Evolutionary conservation across 2,888 invertebrate species (phyloP).

Genomic region (Cephus spinipes): DNA sequence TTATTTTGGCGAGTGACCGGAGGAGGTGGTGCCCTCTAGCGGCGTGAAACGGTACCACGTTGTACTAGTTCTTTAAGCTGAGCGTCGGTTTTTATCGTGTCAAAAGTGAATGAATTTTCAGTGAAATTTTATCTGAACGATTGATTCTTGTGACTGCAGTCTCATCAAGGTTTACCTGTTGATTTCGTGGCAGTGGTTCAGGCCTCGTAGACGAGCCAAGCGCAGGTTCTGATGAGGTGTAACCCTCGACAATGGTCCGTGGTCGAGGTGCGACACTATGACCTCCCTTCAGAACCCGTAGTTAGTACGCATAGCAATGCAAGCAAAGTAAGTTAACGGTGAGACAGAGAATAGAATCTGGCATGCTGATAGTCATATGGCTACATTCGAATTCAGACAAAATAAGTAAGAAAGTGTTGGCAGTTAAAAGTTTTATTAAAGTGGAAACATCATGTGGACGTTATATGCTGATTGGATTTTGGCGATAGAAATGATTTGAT

Average conservation of each 20-base stretch:
- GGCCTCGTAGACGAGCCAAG: constrained; percentile 59
- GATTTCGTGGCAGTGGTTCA: constrained; percentile 62
- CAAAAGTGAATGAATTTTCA: neutral
- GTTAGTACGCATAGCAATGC: constrained; percentile 65
- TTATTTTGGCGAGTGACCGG: neutral
- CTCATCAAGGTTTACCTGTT: constrained; percentile 57
- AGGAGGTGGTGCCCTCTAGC: neutral
- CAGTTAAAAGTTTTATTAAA: neutral
- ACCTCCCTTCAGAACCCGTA: constrained; percentile 65
- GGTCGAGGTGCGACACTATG: constrained; percentile 63
- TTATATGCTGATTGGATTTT: neutral
- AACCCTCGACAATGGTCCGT: constrained; percentile 65
- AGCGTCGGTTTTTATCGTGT: neutral
- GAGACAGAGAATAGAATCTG: constrained; percentile 20
- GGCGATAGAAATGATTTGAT: neutral
- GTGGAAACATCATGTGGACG: neutral
- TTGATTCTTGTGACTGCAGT: constrained; percentile 13
- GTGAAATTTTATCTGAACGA: neutral
- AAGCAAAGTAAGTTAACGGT: constrained; percentile 59
- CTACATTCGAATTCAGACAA: neutral
- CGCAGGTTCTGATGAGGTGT: constrained; percentile 61
- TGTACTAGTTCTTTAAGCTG: neutral
- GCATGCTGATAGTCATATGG: neutral
- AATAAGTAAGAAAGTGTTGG: neutral
- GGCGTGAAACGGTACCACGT: neutral